Evolutionary conservation across 2,113 vertebrate genomes (phyloP), one percentile per base, ranked within the genome.

Genomic region (Oceanodroma tethys): DNA sequence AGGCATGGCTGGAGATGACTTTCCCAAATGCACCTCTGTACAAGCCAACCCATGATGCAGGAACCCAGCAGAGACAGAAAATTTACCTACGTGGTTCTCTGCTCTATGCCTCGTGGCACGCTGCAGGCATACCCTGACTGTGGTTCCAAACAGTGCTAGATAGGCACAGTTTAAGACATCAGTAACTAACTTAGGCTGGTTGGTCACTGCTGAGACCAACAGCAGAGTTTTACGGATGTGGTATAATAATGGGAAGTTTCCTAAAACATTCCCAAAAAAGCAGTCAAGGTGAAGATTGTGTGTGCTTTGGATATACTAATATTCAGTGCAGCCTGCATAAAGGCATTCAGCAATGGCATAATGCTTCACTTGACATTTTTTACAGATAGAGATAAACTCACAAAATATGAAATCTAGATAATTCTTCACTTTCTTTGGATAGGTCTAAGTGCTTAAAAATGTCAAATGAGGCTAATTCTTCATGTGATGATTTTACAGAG

Each of bases 391-490:
- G 32, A 63, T 70, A 92, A 92, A 84, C 5, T 86, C 32, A 16
- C 7, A 42, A 72, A 93, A 82, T 40, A 19, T 26, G 52, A 72
- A 86, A 93, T 73, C 17, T 23, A 80, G 43, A 10, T 68, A 84
- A 81, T 65, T 85, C 43, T 91, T 96, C 4, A 7, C 62, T 87
- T 89, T 74, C 65, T 81, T 85, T 67, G 7, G 16, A 36, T 90
- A 73, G 36, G 75, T 50, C 22, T 76, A 86, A 95, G 45, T 65
- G 36, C 45, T 92, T 93, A 80, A 94, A 93, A 92, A 88, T 92
- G 84, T 93, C 88, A 96, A 93, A 92, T 65, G 20, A 82, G 58
- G 45, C n/a, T 82, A 72, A 74, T 86, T 94, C 62, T 79, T 82
- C 91, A 88, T 40, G 40, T 38, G 27, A 53, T n/a, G 58, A 92